Conservation (phyloP, 2,113 vertebrate species). For the Nerophis lumbriciformis region DNA sequence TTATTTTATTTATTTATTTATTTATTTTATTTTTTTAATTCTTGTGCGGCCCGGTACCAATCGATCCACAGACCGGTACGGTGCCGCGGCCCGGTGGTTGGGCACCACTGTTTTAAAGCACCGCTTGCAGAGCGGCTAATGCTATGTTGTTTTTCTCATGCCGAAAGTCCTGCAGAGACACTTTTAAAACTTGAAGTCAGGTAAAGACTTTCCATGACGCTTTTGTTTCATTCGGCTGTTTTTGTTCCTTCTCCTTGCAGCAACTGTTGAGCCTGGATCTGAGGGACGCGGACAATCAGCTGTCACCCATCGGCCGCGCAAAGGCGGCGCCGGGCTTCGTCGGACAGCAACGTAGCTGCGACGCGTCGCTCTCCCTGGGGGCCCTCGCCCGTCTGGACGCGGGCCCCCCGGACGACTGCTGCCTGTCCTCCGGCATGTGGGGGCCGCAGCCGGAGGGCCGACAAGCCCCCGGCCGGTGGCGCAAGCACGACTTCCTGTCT, state of each 20-base stretch:
- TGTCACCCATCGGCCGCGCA: slow-evolving; percentile 20
- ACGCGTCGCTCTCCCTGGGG: slow-evolving; percentile 28
- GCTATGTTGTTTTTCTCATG: too few species aligned
- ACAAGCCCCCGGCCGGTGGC: slow-evolving; percentile 39
- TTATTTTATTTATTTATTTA: too few species aligned
- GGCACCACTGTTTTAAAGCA: too few species aligned
- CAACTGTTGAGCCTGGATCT: slow-evolving; percentile 65
- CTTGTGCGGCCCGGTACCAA: too few species aligned
- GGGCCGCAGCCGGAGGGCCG: slow-evolving; percentile 44
- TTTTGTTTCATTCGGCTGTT: neutral
- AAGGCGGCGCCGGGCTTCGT: slow-evolving; percentile 48
- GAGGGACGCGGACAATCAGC: slow-evolving; percentile 37
- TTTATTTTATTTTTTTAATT: too few species aligned
- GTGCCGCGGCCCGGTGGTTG: too few species aligned
- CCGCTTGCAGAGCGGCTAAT: too few species aligned
- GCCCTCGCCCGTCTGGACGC: slow-evolving; percentile 42
- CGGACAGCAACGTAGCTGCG: slow-evolving; percentile 30
- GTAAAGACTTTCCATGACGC: neutral
- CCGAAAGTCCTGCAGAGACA: too few species aligned
- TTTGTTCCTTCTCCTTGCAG: slow-evolving; percentile 31
- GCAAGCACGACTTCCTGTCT: slow-evolving; percentile 55
- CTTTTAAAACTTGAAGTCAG: too few species aligned
- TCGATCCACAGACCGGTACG: too few species aligned
- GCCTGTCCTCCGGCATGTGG: slow-evolving; percentile 47
- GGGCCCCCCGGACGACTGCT: slow-evolving; percentile 32